Conservation (phyloP, 2,888 invertebrate species). For the Drosophila pseudotalamancana region DNA sequence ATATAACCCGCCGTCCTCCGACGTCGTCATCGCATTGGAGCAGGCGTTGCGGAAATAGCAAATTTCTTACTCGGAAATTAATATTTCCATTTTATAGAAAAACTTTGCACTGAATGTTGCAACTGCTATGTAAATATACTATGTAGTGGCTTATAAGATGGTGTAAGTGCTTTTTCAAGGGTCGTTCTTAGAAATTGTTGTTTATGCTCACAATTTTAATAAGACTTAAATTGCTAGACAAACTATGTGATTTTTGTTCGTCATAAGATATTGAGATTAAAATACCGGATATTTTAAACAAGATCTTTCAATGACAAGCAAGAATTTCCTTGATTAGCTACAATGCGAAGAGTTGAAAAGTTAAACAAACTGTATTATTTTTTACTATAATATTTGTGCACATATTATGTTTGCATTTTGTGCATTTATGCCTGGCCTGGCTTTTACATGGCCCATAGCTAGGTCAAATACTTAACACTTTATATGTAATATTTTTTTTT, state of each 20-base stretch:
- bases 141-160: conserved; percentile 9
- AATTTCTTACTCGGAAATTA: conserved; percentile 81
- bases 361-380: too few species aligned
- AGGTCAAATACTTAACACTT: too few species aligned
- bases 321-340: background rate
- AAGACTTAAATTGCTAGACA: background rate
- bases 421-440: too few species aligned
- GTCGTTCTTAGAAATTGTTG: conserved; percentile 22
- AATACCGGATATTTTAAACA: background rate
- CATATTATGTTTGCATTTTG: too few species aligned
- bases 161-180: conserved; percentile 31
- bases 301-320: background rate
- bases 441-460: too few species aligned
- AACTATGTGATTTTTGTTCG: background rate
- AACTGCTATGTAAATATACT: conserved; percentile 10
- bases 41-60: conserved; percentile 74
- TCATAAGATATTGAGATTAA: background rate
- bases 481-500: too few species aligned
- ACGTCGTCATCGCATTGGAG: conserved; percentile 36
- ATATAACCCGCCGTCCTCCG: conserved; percentile 1
- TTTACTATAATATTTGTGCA: too few species aligned
- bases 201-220: background rate
- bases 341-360: background rate
- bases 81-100: conserved; percentile 76
- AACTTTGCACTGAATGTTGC: conserved; percentile 58